Base-by-base conservation (phyloP, 2,888 invertebrate genomes). In the Drosophila mimetica region DNA sequence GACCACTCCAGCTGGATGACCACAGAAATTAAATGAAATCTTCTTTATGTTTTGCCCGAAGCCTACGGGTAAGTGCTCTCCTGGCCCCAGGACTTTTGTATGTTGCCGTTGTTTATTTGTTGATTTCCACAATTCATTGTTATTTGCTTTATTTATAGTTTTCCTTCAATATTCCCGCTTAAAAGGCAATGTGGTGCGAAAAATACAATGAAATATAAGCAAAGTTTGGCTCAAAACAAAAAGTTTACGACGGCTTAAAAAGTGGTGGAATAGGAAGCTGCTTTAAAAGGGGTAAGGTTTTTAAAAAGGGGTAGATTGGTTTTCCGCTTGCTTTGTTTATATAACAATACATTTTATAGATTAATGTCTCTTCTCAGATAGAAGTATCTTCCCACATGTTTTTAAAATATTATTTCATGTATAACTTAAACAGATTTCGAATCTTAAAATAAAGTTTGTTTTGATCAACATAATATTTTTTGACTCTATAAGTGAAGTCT, bases 11-110 rank as follows among this genome's bases (percentile, higher is more conserved):
- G 64, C 57, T 78, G 81, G 63, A 72, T 79, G 79, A 79, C 88
- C 88, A 82, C 79, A 77, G 83, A 77, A 85, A 82, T 85, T 81
- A 87, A 83, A 87, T 85, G 73, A 71, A 79, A 71, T 85, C 48
- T 78, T 74, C 72, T 65, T 48, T 57, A 37, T 65, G 20, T 30
- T 71, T 61, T 7, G 47, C 52, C 59, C 18, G 42, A 9, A 64
- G 63, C 63, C 63, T 50, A 50, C 51, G 48, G 30, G 5, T 44
- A 51, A 77, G 80, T 59, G 64, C 41, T 52, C 18, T 41, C 18
- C 44, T 54, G 41, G 32, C 22, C 11, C 36, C 37, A 14, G 34
- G 6, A 48, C 48, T n/a, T n/a, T 32, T 34, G 50, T 50, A 36
- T 50, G 54, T 69, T 39, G 36, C 42, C 9, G 14, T 60, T 61